phyloP scores from a whole-genome alignment of 2,888 invertebrate species.

The Lordiphosa fenestrarum region DNA sequence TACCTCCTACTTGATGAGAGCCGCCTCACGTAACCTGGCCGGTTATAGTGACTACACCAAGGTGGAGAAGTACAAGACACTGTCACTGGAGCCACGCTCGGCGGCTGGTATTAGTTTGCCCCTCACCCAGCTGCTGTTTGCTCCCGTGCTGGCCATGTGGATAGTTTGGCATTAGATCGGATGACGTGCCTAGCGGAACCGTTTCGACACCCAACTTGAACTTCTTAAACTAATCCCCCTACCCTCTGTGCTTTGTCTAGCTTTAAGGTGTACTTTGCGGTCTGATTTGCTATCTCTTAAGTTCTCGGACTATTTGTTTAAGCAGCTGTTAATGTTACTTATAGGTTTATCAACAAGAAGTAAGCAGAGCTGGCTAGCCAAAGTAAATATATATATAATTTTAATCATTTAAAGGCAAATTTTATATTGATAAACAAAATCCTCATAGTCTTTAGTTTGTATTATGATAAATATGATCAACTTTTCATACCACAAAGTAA shows the following conservation, averaged over 20 bases:
- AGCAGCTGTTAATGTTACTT: slow-evolving; percentile 9
- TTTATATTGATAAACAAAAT: slow-evolving; percentile 23
- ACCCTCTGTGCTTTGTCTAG: slow-evolving; percentile 58
- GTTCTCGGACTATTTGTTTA: slow-evolving; percentile 24
- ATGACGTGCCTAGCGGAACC: slow-evolving; percentile 14
- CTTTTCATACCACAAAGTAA: background rate
- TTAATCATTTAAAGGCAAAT: background rate
- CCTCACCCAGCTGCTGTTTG: background rate
- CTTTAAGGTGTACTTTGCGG: slow-evolving; percentile 51
- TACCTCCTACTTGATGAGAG: slow-evolving; percentile 82
- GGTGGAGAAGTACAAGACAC: slow-evolving; percentile 76
- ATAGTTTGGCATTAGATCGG: slow-evolving; percentile 31
- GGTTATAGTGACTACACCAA: slow-evolving; percentile 81
- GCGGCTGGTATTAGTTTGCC: slow-evolving; percentile 37
- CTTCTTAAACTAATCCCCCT: slow-evolving; percentile 1
- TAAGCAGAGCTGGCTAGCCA: background rate
- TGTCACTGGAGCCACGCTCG: slow-evolving; percentile 75
- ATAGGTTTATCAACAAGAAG: slow-evolving; percentile 16
- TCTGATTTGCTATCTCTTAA: slow-evolving; percentile 49
- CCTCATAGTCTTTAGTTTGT: slow-evolving; percentile 34
- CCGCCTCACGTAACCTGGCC: slow-evolving; percentile 82
- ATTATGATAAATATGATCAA: slow-evolving; percentile 14
- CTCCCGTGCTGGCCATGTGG: slow-evolving; percentile 13
- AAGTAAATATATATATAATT: background rate
- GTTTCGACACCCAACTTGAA: background rate